Conservation (phyloP, 2,113 vertebrate genomes). For the Acrocephalus kingi region DNA sequence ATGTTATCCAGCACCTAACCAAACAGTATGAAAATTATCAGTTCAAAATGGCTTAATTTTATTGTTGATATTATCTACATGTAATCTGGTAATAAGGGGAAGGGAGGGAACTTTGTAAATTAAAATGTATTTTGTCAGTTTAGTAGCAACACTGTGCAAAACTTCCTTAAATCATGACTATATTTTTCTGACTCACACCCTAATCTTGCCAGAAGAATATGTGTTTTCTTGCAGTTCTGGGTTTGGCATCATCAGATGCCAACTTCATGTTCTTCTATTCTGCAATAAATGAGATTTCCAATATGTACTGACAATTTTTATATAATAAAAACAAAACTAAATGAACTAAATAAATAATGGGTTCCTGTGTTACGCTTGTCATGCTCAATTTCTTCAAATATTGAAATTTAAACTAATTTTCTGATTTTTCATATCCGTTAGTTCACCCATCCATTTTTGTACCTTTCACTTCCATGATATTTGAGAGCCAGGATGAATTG, state of each 20-base stretch:
- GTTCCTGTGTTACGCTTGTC: background rate
- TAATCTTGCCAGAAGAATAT: background rate
- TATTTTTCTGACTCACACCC: background rate
- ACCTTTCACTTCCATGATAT: background rate
- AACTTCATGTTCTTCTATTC: background rate
- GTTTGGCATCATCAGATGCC: background rate
- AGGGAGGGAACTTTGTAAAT: fast-evolving
- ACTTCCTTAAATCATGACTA: background rate
- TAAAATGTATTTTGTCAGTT: background rate
- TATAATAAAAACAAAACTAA: background rate
- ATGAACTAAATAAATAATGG: background rate
- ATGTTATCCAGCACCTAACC: background rate
- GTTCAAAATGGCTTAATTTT: background rate
- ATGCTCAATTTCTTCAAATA: background rate
- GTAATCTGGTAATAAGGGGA: too few species aligned
- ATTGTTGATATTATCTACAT: background rate
- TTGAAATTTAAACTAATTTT: constrained; percentile 7
- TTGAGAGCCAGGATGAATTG: background rate
- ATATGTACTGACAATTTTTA: background rate
- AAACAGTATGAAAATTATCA: background rate
- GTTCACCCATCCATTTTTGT: background rate
- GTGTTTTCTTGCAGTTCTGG: background rate
- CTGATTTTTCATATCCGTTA: constrained; percentile 15
- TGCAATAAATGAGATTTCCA: background rate
- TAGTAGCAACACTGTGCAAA: background rate